phyloP scores from a whole-genome alignment of 2,888 invertebrate genomes.

The Mellilla xanthometata region DNA sequence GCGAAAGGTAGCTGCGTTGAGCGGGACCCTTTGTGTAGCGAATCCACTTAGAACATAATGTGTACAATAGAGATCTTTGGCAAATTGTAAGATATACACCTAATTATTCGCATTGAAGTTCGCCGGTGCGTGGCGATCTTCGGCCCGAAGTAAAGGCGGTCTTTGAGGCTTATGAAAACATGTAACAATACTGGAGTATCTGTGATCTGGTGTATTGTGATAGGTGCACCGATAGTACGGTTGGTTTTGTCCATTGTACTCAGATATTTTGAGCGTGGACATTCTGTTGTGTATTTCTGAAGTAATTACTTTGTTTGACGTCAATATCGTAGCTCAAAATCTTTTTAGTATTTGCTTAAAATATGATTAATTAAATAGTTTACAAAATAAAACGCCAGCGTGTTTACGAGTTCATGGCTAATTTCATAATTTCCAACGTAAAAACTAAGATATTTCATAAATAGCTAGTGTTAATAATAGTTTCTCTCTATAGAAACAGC shows the following conservation, averaged over 20 bases:
- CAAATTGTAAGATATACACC: constrained; percentile 81
- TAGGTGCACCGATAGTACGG: constrained; percentile 47
- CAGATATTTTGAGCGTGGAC: constrained; percentile 8
- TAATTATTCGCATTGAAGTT: constrained; percentile 77
- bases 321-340: too few species aligned
- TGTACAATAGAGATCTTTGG: constrained; percentile 73
- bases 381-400: too few species aligned
- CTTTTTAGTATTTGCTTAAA: too few species aligned
- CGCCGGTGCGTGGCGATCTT: constrained; percentile 64
- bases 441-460: too few species aligned
- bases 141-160: constrained; percentile 60
- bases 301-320: neutral
- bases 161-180: constrained; percentile 78
- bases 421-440: too few species aligned
- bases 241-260: constrained; percentile 30
- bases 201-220: constrained; percentile 49
- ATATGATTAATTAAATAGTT: too few species aligned
- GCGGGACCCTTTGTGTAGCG: constrained; percentile 67
- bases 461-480: too few species aligned
- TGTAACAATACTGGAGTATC: constrained; percentile 57
- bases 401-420: too few species aligned
- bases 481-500: constrained; percentile 43
- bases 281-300: neutral
- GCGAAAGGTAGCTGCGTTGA: constrained; percentile 65
- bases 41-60: constrained; percentile 78